Base-by-base conservation (phyloP, 92 coral and sea anemone genomes). In the Porites divaricata region DNA sequence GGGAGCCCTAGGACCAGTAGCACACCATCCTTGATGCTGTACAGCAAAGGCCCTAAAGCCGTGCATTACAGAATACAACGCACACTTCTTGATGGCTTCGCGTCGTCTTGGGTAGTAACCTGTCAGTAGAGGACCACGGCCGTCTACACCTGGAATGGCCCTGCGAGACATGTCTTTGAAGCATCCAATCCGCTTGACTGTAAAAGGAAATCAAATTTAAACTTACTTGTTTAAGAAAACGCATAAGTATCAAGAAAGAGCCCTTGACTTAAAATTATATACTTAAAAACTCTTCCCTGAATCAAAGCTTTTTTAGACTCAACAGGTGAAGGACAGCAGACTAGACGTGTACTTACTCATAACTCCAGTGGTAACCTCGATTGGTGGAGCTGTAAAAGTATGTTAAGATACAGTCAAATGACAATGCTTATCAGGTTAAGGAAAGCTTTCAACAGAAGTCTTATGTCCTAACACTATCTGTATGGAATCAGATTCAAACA, bases 1-100 rank as follows among this genome's bases (percentile, higher is more conserved):
- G 71, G 82, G 88, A 59, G 93, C 93, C 52, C 77, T 76, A 8
- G 93, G 85, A 14, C 93, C 93, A 20, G 93, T 82, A 45, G 86
- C 85, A 28, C 93, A 90, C 81, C 83, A 72, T 52, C 93, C 93
- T 41, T 81, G 87, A 51, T 87, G 78, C 71, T 90, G 93, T 1
- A 90, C 51, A 10, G 84, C 93, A 28, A 86, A 86, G 21, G 54
- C 88, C 69, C 19, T 65, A 70, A 54, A 78, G 13, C 89, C 89
- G 54, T 45, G 54, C 81, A 57, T 85, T 51, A 70, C 51, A 26
- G 89, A 79, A 49, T 28, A 74, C 2, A 54, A 57, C 5, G 85
- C 89, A 12, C 89, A 85, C 50, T 24, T 78, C 1, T 28, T 58
- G 20, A 85, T 68, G 64, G 89, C 89, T 5, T 69, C 89, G 15